These are phyloP conservation scores for Babyrousa celebensis DNA, from an alignment of 2,797 vertebrate species.

Conservation along the genomic window DNA sequence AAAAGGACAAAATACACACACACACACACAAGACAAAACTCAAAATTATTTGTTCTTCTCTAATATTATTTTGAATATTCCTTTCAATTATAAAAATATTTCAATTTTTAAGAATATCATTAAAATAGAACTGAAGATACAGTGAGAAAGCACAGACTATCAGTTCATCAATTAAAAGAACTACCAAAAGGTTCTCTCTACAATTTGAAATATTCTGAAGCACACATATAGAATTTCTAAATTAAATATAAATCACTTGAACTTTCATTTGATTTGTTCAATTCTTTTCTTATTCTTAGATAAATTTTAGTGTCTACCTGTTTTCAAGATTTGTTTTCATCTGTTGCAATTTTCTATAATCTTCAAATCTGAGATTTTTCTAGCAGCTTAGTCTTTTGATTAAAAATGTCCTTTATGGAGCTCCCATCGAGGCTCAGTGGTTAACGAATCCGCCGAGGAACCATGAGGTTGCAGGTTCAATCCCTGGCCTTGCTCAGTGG, in stretches of 20 bases:
- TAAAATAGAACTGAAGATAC: neutral
- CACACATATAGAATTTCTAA: neutral
- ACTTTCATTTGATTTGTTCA: neutral
- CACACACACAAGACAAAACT: neutral
- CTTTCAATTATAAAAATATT: neutral
- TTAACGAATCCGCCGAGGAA: too few species aligned
- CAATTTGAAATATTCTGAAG: neutral
- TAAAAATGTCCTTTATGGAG: neutral
- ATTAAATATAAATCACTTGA: constrained; percentile 1
- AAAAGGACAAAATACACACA: too few species aligned
- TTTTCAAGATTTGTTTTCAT: neutral
- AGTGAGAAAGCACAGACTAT: neutral
- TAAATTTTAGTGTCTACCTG: neutral
- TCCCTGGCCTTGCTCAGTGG: too few species aligned
- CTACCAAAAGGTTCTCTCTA: neutral
- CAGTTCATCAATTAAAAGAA: neutral
- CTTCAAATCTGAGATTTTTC: neutral
- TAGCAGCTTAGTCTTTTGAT: neutral
- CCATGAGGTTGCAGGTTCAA: too few species aligned
- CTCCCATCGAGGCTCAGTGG: too few species aligned
- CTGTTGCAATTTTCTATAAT: neutral
- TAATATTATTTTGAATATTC: constrained; percentile 18
- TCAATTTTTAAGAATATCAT: neutral
- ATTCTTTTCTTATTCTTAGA: neutral
- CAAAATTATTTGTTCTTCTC: neutral